phyloP scores from a whole-genome alignment of 2,888 invertebrate genomes.

The Drosophila subsilvestris region DNA sequence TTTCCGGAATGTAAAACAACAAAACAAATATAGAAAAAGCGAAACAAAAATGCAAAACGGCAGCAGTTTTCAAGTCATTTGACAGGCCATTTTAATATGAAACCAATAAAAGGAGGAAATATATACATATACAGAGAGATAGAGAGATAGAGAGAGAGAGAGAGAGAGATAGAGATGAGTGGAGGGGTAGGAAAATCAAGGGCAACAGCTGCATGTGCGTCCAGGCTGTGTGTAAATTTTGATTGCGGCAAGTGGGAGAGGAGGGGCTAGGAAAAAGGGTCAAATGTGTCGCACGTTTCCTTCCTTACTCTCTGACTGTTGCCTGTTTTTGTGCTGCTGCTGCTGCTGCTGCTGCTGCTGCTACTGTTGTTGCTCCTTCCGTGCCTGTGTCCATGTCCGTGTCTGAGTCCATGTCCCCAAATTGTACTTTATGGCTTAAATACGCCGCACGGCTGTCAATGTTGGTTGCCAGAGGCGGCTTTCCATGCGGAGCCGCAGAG shows the following conservation, averaged over 20 bases:
- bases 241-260: constrained; percentile 45
- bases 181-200: constrained; percentile 7
- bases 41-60: constrained; percentile 47
- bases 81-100: constrained; percentile 69
- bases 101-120: constrained; percentile 50
- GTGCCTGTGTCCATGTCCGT: background rate
- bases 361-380: constrained; percentile 1
- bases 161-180: constrained; percentile 6
- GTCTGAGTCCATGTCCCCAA: constrained; percentile 47
- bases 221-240: constrained; percentile 40
- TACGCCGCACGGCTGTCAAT: constrained; percentile 58
- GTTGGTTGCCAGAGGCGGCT: constrained; percentile 16
- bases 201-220: constrained; percentile 40
- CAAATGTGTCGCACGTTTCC: constrained; percentile 55
- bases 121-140: background rate
- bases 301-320: constrained; percentile 9
- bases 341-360: constrained; percentile 6
- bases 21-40: constrained; percentile 28
- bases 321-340: constrained; percentile 3
- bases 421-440: constrained; percentile 74
- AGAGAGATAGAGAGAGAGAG: constrained; percentile 10
- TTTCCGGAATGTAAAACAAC: constrained; percentile 26
- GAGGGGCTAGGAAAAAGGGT: constrained; percentile 55
- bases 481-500: background rate
- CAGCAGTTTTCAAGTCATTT: constrained; percentile 71